Evolutionary conservation across 92 coral and sea anemone genomes (phyloP).

Genomic region (Micromussa lordhowensis): DNA sequence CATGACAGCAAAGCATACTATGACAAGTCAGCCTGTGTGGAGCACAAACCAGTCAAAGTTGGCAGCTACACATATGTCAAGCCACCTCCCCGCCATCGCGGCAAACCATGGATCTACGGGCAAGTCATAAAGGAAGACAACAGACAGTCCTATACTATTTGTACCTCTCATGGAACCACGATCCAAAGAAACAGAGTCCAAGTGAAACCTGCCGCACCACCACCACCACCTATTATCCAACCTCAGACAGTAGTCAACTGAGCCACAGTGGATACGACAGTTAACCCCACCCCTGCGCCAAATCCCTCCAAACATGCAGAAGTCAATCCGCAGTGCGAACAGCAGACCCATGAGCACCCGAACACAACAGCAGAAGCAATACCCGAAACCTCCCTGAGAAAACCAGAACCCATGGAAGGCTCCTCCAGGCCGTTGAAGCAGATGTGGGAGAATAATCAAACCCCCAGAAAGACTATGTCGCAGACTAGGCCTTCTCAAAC

Average conservation of each 20-base stretch:
- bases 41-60: slow-evolving; percentile 23
- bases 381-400: background rate
- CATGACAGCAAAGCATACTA: no score
- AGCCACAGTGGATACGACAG: no score
- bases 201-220: slow-evolving; percentile 4
- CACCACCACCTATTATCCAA: background rate
- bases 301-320: no score
- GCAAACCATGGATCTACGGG: slow-evolving; percentile 52
- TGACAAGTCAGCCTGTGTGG: no score
- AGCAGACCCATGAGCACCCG: no score
- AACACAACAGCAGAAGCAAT: background rate
- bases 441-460: slow-evolving; percentile 26
- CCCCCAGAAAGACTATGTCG: slow-evolving; percentile 27
- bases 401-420: background rate
- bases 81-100: slow-evolving; percentile 36
- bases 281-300: no score
- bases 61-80: slow-evolving; percentile 57
- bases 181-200: slow-evolving; percentile 32
- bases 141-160: slow-evolving; percentile 29
- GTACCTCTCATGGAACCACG: slow-evolving; percentile 6
- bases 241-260: no score
- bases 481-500: background rate
- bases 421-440: background rate
- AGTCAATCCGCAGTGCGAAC: no score
- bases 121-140: slow-evolving; percentile 7